Base-by-base conservation (phyloP, 2,888 invertebrate genomes). In the Pandemis corylana region DNA sequence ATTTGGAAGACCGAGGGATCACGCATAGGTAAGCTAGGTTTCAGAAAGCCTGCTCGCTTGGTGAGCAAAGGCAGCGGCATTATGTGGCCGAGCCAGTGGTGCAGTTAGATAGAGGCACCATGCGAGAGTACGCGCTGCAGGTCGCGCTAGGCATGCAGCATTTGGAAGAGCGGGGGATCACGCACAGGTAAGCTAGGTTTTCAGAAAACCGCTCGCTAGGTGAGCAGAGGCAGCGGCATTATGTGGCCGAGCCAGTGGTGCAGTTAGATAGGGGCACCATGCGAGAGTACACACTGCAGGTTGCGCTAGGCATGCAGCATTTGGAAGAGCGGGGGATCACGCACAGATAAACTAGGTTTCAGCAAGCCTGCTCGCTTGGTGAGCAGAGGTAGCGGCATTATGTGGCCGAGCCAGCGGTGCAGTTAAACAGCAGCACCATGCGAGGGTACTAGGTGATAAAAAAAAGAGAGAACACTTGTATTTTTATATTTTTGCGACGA, bases 101-200 rank as follows among this genome's bases (percentile, higher is more conserved):
- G 13, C 91, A 89, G 6, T 80, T 94, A 6, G 90, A 94, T 75
- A 86, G 93, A 51, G 80, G 84, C 7, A 90, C 88, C 1, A 94
- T 97, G 87, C 95, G 97, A 69, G 95, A 95, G 28, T 98, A 97
- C 83, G 97, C 97, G 0, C 83, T 96, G 13, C 97, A 98, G 89
- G 97, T 98, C 41, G 97, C 97, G 0, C 91, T 95, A 75, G 98
- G 98, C 7, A 98, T 98, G 98, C 95, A 95, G 20, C 96, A 97
- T 87, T 90, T 97, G 64, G 97, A 97, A 83, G 94, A 94, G 46
- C 95, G 96, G 76, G 95, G 95, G 9, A 96, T 97, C 42, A 96
- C 96, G 0, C 97, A 97, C 84, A 95, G 96, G 96, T 96, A 81
- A 83, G 84, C 41, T 20, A 20, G 20, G 20, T 20, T 20, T 20